Evolutionary conservation across 2,888 invertebrate species (phyloP), one percentile per base, ranked within the genome.

Genomic region (Tetropium fuscum): DNA sequence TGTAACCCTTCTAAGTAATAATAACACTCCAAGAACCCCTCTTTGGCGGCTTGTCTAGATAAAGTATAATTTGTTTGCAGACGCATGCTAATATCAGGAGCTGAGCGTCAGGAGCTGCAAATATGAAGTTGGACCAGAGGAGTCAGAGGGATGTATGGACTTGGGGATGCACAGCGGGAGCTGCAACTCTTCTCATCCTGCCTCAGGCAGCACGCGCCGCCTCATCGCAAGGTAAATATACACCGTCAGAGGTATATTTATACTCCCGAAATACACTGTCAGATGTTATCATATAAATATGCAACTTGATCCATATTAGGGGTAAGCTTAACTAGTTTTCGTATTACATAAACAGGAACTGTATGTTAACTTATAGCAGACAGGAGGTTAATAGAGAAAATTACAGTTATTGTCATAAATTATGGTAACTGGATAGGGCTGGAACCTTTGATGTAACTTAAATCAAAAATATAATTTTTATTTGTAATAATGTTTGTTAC

Each of bases 161-260:
- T 54, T 66, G 68, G 66, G 48, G 63, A 43, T 60, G 68, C 44
- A 60, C 64, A 11, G 49, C 68, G 20, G 60, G 60, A 25, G 58
- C 61, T 47, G 57, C 63, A 20, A 58, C 65, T 4, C 60, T 69
- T 22, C 60, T 69, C 11, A 62, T 60, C 11, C 55, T 71, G 53
- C 69, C 68, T 43, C 60, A 60, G 38, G 60, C 66, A n/a, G 53
- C 65, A 20, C 64, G 63, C 22, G 62, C 63, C 20, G 51, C 63
- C 4, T 61, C 69, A 2, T 60, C 60, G 5, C 66, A 66, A 69
- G 66, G 69, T 68, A 64, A 60, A 34, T 48, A 19, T n/a, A n/a
- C n/a, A n/a, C n/a, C n/a, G n/a, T n/a, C n/a, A n/a, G n/a, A n/a
- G n/a, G n/a, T n/a, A n/a, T n/a, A n/a, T n/a, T n/a, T n/a, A n/a